These are phyloP conservation scores for Alligator mississippiensis DNA, from an alignment of 2,113 vertebrate genomes.

Conservation along the genomic window DNA sequence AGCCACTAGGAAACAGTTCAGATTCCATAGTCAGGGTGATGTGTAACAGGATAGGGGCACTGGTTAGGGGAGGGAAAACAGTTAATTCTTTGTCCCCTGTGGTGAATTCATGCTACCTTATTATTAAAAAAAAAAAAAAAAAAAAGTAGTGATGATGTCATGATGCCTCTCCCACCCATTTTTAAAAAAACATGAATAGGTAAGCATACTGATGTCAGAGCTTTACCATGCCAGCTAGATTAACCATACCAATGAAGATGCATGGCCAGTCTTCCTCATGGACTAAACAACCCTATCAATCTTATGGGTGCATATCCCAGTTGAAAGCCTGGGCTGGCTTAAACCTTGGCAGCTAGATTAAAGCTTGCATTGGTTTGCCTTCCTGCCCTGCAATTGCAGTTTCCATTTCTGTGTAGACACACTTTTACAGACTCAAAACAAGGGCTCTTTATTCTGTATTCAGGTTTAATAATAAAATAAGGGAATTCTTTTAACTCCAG, in stretches of 20 bases:
- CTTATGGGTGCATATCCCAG: accelerated
- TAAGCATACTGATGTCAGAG: background rate
- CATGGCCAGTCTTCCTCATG: background rate
- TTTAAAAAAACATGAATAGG: background rate
- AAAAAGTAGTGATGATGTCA: background rate
- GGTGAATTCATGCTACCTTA: accelerated
- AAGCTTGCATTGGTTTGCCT: accelerated
- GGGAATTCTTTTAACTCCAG: background rate
- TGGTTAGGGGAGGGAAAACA: background rate
- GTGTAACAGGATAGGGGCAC: background rate
- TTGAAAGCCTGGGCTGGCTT: background rate
- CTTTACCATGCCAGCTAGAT: accelerated
- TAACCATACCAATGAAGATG: background rate
- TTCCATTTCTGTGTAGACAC: background rate
- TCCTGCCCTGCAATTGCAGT: accelerated
- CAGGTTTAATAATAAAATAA: background rate
- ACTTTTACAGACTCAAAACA: background rate
- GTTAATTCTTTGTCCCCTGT: background rate
- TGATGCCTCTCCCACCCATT: background rate
- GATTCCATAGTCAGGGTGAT: background rate
- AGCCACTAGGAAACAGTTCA: background rate
- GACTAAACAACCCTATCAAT: background rate
- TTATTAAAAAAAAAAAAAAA: background rate
- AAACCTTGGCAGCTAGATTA: accelerated
- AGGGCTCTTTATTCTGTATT: background rate